phyloP scores from a whole-genome alignment of 2,888 invertebrate genomes.

The Orthonevra nobilis region DNA sequence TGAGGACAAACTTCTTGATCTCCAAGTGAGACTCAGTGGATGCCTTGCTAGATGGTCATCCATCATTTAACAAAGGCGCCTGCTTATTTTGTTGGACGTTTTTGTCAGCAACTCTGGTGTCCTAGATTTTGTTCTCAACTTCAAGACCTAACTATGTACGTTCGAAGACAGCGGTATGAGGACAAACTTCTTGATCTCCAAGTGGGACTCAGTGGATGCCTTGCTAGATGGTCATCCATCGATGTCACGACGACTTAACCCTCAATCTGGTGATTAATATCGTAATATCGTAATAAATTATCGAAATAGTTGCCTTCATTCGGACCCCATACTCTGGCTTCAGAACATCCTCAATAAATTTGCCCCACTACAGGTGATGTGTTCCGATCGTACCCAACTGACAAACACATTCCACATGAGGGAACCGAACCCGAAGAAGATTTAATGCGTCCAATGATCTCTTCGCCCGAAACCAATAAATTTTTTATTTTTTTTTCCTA shows the following conservation, averaged over 20 bases:
- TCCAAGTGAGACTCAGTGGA: too few species aligned
- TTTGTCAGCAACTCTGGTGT: conserved; percentile 6
- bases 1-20: too few species aligned
- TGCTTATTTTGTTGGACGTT: conserved; percentile 54
- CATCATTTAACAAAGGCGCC: conserved; percentile 13
- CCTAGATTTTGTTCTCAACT: conserved; percentile 9
- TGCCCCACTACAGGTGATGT: conserved; percentile 32
- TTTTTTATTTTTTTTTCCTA: too few species aligned
- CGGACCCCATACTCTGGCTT: neutral
- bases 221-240: neutral
- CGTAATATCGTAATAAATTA: conserved; percentile 51
- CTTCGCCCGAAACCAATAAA: conserved; percentile 47
- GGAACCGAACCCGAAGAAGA: conserved; percentile 37
- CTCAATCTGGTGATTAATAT: conserved; percentile 48
- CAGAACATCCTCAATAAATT: conserved; percentile 40
- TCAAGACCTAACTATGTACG: too few species aligned
- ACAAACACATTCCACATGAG: conserved; percentile 2
- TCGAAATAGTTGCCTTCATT: neutral
- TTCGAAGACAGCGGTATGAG: too few species aligned
- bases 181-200: too few species aligned
- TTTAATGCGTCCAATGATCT: conserved; percentile 60
- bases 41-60: neutral
- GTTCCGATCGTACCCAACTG: neutral
- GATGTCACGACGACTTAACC: neutral
- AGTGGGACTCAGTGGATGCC: too few species aligned